Percentiles rank a stretch among this genome's conserved stretches.
Conservation (phyloP, 1,140 invertebrate genomes). For the Leptonema lineaticorne region DNA sequence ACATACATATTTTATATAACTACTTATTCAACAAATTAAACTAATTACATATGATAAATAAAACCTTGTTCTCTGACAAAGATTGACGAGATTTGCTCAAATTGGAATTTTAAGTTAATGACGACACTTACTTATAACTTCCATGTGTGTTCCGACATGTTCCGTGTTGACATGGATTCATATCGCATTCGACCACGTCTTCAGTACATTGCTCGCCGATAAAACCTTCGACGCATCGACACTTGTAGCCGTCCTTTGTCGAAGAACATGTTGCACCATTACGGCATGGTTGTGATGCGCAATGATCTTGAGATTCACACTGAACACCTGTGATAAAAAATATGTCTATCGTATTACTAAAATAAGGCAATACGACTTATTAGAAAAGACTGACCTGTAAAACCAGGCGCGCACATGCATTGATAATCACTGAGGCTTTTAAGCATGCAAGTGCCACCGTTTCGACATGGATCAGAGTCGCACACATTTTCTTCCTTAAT, state of each 20-base stretch:
- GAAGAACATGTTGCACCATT: constrained; percentile 83
- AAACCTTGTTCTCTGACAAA: not conserved
- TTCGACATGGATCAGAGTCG: constrained; percentile 81
- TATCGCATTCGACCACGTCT: constrained; percentile 86
- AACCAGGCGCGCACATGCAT: constrained; percentile 81
- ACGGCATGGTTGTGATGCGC: constrained; percentile 82
- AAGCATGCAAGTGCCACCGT: constrained; percentile 82
- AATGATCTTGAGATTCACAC: constrained; percentile 87
- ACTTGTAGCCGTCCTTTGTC: constrained; percentile 68
- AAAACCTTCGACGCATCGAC: constrained; percentile 84
- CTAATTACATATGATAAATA: not conserved
- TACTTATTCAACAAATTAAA: not conserved
- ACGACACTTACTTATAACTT: constrained; percentile 79
- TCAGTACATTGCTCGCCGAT: constrained; percentile 81
- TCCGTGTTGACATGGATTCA: constrained; percentile 76
- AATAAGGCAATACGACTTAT: not conserved
- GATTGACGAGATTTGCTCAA: too few species aligned
- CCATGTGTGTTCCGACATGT: constrained; percentile 87
- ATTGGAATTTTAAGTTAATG: not conserved
- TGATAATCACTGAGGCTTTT: constrained; percentile 75
- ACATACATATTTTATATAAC: too few species aligned
- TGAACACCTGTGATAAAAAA: constrained; percentile 67
- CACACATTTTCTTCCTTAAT: constrained; percentile 87
- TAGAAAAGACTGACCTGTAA: constrained; percentile 72
- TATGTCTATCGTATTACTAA: not conserved